A percentile compares a stretch with the other conserved stretches of the same genome.
phyloP scores from a whole-genome alignment of 2,888 invertebrate genomes.

The Timandra comae region DNA sequence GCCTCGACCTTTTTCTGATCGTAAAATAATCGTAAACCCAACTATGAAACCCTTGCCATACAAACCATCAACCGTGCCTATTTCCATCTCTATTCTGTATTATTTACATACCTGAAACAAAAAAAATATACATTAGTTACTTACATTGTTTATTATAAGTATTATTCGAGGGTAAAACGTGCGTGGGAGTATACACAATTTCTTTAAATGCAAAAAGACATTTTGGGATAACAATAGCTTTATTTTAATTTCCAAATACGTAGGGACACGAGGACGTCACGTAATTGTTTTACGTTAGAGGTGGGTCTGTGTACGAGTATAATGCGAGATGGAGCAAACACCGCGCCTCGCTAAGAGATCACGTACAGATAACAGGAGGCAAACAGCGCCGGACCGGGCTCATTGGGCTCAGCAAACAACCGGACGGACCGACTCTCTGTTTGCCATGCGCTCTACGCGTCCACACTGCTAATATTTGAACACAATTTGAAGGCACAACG shows the following conservation, averaged over 20 bases:
- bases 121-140: no score
- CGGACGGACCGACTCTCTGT: slow-evolving; percentile 43
- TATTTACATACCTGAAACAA: slow-evolving; percentile 44
- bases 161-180: no score
- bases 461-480: slow-evolving; percentile 59
- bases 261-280: slow-evolving; percentile 36
- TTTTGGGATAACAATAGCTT: slow-evolving; percentile 14
- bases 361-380: slow-evolving; percentile 46
- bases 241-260: slow-evolving; percentile 33
- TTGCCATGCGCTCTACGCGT: slow-evolving; percentile 54
- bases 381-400: slow-evolving; percentile 43
- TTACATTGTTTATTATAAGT: no score
- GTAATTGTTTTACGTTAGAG: slow-evolving; percentile 35
- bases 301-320: slow-evolving; percentile 39
- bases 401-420: slow-evolving; percentile 58
- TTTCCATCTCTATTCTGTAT: no score
- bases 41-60: no score
- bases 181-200: slow-evolving; percentile 4
- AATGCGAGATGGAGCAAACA: slow-evolving; percentile 32
- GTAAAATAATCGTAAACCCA: no score
- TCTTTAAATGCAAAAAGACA: slow-evolving; percentile 5
- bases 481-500: slow-evolving; percentile 70
- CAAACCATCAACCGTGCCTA: no score
- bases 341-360: slow-evolving; percentile 39
- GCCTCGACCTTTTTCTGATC: no score